Base-by-base conservation (phyloP, 2,797 vertebrate species). In the Bryconaethiops microstoma region DNA sequence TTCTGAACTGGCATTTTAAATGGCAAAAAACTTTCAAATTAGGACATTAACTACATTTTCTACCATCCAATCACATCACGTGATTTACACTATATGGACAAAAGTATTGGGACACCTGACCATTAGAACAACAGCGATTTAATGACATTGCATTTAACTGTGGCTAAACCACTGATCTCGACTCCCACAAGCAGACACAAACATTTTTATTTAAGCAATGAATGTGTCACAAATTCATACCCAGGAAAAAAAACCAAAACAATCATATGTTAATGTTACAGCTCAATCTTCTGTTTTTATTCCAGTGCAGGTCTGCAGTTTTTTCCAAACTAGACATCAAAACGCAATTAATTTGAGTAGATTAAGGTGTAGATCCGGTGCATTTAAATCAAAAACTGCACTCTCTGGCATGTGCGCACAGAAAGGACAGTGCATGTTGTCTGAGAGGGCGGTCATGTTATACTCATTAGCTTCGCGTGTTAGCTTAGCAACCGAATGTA, bases 401-500 rank as follows among this genome's bases (percentile, higher is more conserved):
- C 13, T 3, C 0, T 45, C 42, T 13, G 10, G 0, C 10, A 4
- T 13, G 48, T 12, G 17, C 0, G 5, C 21, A 21, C 16, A 64
- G 2, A 39, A 17, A 35, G 14, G 13, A 10, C 62, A 64, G 29
- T 1, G 25, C 59, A 25, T 29, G 62, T 19, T 64, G 60, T 63
- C 25, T 63, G 10, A 29, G 16, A 63, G 8, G 25, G 6, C 14
- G 25, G 62, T 17, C 62, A 64, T 39, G 62, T 16, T 64, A 13
- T 64, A 14, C 13, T 8, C 29, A 29, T 16, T 63, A 60, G 21
- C 59, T 23, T 10, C 8, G 9, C 14, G 5, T 2, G 62, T 19
- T 64, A 64, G 62, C 62, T 64, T 64, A 64, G 62, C 62, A 64
- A 23, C 21, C n/a, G 42, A 21, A 21, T 21, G 19, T n/a, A 62